Base-by-base conservation (phyloP, 1,140 invertebrate genomes). In the Cheumatopsyche charites region DNA sequence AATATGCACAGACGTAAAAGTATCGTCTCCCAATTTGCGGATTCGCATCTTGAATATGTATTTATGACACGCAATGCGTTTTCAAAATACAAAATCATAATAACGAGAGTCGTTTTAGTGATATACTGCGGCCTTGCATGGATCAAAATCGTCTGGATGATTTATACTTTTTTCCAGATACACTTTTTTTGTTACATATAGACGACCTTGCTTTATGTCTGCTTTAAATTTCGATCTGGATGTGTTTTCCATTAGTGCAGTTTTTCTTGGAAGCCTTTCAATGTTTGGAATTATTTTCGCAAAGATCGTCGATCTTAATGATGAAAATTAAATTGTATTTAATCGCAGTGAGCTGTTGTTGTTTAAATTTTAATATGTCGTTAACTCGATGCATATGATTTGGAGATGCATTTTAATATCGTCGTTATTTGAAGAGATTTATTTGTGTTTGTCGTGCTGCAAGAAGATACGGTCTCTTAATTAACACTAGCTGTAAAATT, bases 401-500 rank as follows among this genome's bases (percentile, higher is more conserved):
- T 4, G 11, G 43, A 13, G 15, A n/a, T 15, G 43, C 43, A n/a
- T 47, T 47, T 3, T 47, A 47, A 47, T 58, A 5, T 21, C 25
- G 13, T 25, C 55, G 23, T 25, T 13, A 25, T 7, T 15, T 21
- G 25, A 26, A 58, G 21, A 36, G 66, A 68, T 68, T 68, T 68
- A 68, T 68, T 36, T 45, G 6, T 47, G 15, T 49, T 68, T 68
- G 13, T 68, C 66, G 66, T 68, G 66, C 29, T 13, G 26, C 21
- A 21, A 52, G 47, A 65, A 26, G 65, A 17, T 19, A 47, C 15
- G 65, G 65, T 67, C 47, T 12, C 66, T 55, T 68, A 55, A 68
- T 68, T 68, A 68, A 68, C 49, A 41, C 47, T 13, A 65, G 29
- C 65, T 21, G 41, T 25, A 49, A 67, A 67, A 26, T 47, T 47